Percentiles rank a stretch among this genome's conserved stretches.
These are phyloP conservation scores for Girardia tigrina DNA, from an alignment of 2,888 invertebrate genomes.

Conservation along the genomic window DNA sequence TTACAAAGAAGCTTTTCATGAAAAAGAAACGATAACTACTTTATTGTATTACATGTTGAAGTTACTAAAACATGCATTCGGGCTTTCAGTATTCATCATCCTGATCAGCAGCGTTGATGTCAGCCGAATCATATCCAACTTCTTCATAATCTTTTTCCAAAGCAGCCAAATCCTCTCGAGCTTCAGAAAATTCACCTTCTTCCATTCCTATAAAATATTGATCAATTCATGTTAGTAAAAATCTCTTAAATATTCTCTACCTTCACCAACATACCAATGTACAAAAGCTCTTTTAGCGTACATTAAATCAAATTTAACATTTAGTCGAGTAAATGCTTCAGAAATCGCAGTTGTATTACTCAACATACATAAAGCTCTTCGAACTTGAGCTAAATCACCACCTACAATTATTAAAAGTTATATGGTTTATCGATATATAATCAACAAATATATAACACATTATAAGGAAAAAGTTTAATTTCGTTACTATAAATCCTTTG, in stretches of 20 bases:
- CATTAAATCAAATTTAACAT: constrained; percentile 60
- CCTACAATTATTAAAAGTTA: too few species aligned
- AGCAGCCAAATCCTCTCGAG: constrained; percentile 66
- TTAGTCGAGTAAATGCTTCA: constrained; percentile 68
- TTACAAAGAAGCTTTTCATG: too few species aligned
- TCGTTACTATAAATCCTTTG: too few species aligned
- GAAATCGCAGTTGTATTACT: constrained; percentile 80
- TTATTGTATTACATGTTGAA: not conserved
- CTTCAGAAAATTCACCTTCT: constrained; percentile 71
- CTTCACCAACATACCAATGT: constrained; percentile 68
- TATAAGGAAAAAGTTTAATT: too few species aligned
- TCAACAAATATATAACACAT: too few species aligned
- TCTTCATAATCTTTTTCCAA: too few species aligned
- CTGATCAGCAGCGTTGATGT: not conserved
- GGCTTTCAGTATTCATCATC: constrained; percentile 13
- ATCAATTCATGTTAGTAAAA: not conserved
- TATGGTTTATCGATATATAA: too few species aligned
- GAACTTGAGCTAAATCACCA: constrained; percentile 55
- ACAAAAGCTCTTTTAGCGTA: constrained; percentile 70
- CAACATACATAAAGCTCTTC: constrained; percentile 70
- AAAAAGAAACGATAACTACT: not conserved
- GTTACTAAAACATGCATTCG: not conserved
- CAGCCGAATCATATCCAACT: constrained; percentile 3
- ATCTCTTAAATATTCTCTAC: not conserved
- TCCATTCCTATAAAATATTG: constrained; percentile 56